Evolutionary conservation across 1,140 invertebrate species (phyloP).

Genomic region (Macrocentrus cingulum): DNA sequence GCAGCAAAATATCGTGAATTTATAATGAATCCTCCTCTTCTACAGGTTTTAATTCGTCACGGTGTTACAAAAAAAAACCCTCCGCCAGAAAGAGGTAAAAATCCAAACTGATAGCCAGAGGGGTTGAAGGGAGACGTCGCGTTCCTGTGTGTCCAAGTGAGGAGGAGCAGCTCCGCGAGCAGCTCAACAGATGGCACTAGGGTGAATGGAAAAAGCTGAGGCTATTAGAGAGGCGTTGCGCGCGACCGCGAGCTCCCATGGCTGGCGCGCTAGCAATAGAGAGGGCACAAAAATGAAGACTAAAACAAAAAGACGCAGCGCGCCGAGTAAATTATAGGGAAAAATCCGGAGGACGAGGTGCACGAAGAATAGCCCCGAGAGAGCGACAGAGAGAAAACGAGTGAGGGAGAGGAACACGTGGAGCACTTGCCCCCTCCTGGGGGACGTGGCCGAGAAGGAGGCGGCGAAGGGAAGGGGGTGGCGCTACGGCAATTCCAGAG

Average conservation of each 20-base stretch:
- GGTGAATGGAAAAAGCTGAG: slow-evolving; percentile 45
- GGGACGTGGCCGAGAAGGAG: too few relatives aligned
- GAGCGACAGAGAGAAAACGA: slow-evolving; percentile 35
- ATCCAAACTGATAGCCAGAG: too few relatives aligned
- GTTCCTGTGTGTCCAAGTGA: too few relatives aligned
- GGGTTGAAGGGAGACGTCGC: too few relatives aligned
- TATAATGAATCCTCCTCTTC: too few relatives aligned
- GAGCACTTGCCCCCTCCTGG: too few relatives aligned
- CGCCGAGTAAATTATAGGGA: slow-evolving; percentile 54
- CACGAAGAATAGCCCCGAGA: slow-evolving; percentile 53
- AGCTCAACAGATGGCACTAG: slow-evolving; percentile 49
- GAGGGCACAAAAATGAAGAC: slow-evolving; percentile 43
- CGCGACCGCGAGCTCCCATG: slow-evolving; percentile 54
- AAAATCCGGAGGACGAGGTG: slow-evolving; percentile 41
- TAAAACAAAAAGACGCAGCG: slow-evolving; percentile 38
- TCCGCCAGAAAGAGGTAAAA: too few relatives aligned
- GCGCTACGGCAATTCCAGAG: slow-evolving; percentile 56
- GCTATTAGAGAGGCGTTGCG: slow-evolving; percentile 57
- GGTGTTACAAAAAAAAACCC: too few relatives aligned
- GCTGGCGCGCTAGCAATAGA: slow-evolving; percentile 44
- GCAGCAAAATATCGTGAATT: too few relatives aligned
- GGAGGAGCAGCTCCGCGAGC: slow-evolving; percentile 17
- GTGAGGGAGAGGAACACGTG: slow-evolving; percentile 30
- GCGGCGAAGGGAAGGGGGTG: slow-evolving; percentile 46
- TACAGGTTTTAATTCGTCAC: too few relatives aligned